Conservation (phyloP, 2,888 invertebrate genomes). For the Harpalus rubripes region DNA sequence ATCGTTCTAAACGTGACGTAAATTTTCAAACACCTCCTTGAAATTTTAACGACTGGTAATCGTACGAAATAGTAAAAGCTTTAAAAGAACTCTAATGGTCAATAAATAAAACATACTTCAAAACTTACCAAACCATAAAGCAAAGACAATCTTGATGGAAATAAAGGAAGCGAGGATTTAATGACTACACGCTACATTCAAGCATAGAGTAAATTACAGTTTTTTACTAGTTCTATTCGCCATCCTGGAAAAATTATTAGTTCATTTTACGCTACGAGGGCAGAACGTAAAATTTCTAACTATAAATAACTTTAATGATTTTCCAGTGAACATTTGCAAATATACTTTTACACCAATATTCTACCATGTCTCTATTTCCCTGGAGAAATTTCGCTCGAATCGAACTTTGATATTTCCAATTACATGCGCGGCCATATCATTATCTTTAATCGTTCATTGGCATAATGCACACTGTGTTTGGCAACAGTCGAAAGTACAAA, state of each 20-base stretch:
- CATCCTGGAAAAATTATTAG: constrained; percentile 59
- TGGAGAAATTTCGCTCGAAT: constrained; percentile 17
- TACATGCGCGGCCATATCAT: constrained; percentile 10
- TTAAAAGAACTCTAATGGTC: constrained; percentile 1
- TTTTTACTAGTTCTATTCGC: constrained; percentile 50
- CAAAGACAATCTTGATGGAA: constrained; percentile 16
- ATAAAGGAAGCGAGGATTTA: constrained; percentile 14
- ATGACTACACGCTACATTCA: constrained; percentile 27
- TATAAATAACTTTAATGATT: constrained; percentile 64
- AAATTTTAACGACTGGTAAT: constrained; percentile 25
- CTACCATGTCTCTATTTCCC: constrained; percentile 10
- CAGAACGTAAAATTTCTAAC: constrained; percentile 44
- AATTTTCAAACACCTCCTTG: constrained; percentile 41
- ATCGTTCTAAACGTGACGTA: constrained; percentile 56
- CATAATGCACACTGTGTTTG: constrained; percentile 17
- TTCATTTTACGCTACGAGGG: constrained; percentile 47
- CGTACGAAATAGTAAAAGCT: constrained; percentile 7
- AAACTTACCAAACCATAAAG: constrained; percentile 13
- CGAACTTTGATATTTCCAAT: constrained; percentile 5
- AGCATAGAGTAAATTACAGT: constrained; percentile 25
- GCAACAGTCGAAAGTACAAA: constrained; percentile 36
- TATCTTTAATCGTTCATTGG: constrained; percentile 3
- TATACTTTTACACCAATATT: constrained; percentile 54
- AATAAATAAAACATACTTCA: constrained; percentile 36
- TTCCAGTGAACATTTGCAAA: constrained; percentile 55